Conservation (phyloP, 2,113 vertebrate species). For the Brachionichthys hirsutus region DNA sequence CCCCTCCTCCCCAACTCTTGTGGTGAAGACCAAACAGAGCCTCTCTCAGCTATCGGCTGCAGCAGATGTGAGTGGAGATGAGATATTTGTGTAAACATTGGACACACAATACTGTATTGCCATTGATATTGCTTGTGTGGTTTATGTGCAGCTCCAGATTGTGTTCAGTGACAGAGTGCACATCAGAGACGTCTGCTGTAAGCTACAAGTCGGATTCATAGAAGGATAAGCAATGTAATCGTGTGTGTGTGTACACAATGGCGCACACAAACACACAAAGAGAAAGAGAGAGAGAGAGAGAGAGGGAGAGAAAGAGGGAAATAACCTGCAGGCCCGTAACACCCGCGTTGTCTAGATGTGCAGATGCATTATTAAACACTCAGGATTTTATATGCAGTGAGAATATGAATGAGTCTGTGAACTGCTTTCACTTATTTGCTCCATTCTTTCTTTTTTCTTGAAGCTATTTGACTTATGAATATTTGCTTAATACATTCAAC, state of each 20-base stretch:
- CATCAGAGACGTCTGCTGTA: constrained; percentile 61
- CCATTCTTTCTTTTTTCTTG: no score
- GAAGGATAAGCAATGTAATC: constrained; percentile 29
- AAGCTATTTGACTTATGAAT: background rate
- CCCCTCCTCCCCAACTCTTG: constrained; percentile 25
- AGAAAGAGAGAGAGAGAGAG: background rate
- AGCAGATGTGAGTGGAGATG: constrained; percentile 65
- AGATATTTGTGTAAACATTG: constrained; percentile 71
- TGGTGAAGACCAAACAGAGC: constrained; percentile 59
- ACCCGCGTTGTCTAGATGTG: constrained; percentile 59
- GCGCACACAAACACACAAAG: background rate
- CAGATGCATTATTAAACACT: constrained; percentile 74
- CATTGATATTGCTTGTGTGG: constrained; percentile 70
- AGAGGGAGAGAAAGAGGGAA: constrained; percentile 19
- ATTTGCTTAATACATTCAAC: constrained; percentile 22
- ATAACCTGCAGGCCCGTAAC: constrained; percentile 66
- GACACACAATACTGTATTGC: constrained; percentile 60
- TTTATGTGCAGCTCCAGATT: constrained; percentile 63
- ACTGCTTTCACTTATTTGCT: constrained; percentile 13
- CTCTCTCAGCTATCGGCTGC: constrained; percentile 53
- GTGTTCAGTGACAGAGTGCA: constrained; percentile 62
- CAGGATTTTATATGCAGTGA: constrained; percentile 65
- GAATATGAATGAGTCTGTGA: constrained; percentile 41
- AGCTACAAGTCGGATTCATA: constrained; percentile 51
- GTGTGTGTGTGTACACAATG: background rate